phyloP scores from a whole-genome alignment of 2,113 vertebrate genomes.

The Aphelocoma coerulescens region DNA sequence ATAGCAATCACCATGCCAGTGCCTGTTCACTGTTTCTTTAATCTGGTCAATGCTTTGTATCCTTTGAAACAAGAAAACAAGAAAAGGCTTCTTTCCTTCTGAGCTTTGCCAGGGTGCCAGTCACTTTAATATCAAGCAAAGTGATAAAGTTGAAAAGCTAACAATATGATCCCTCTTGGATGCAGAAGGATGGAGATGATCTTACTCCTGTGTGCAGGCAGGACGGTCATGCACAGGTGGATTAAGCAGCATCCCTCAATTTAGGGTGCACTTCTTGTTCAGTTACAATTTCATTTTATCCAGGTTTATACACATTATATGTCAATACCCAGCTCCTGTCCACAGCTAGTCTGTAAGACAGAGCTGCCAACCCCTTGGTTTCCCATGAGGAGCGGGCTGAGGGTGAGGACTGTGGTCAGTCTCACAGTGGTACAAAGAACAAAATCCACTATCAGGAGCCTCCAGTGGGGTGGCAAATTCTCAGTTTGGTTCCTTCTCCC shows the following conservation, averaged over 20 bases:
- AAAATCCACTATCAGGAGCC: neutral
- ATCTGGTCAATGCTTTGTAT: neutral
- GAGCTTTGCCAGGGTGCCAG: neutral
- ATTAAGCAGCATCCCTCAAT: neutral
- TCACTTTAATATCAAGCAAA: neutral
- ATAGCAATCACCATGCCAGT: neutral
- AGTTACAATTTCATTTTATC: neutral
- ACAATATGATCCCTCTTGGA: neutral
- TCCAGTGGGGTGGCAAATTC: neutral
- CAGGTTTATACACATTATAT: accelerated
- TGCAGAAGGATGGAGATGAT: neutral
- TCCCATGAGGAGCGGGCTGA: neutral
- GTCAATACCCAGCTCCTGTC: neutral
- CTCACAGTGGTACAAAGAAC: neutral
- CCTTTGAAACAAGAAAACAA: neutral
- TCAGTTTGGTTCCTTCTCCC: neutral
- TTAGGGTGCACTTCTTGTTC: neutral
- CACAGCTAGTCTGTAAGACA: neutral
- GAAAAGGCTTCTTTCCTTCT: neutral
- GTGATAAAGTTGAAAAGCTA: neutral
- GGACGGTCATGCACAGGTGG: neutral
- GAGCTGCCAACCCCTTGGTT: neutral
- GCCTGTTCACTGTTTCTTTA: neutral
- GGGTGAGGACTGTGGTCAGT: neutral
- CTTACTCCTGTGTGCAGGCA: neutral